Base-by-base conservation (phyloP, 2,797 vertebrate species). In the Lagorchestes hirsutus region DNA sequence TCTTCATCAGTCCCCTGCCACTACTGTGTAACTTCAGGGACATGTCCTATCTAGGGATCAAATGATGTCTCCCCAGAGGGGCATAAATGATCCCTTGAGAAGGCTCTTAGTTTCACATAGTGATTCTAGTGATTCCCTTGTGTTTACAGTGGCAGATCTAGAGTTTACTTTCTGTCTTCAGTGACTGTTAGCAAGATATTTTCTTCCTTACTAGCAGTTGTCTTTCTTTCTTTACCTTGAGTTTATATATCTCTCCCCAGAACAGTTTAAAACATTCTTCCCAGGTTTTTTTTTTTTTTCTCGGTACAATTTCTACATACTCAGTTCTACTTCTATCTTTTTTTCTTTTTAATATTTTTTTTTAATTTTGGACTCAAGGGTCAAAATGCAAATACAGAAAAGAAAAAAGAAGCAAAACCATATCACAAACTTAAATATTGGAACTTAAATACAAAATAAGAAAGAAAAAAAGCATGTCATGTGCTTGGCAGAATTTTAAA, bases 1-100 rank as follows among this genome's bases (percentile, higher is more conserved):
- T 98, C 97, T 4, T 27, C 3, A 31, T 98, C 97, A 0, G 98
- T 96, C 95, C 97, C 97, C 93, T 97, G 97, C 98, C 97, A 98
- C 55, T 97, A 97, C 54, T 95, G 93, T 55, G 97, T 91, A 67
- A 97, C 74, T 90, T 97, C 96, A 57, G 95, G 95, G 0, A 96
- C 93, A 90, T 98, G 97, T 90, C 97, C 97, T 92, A 97, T 93
- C 97, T 97, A 98, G 52, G 96, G 82, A 14, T 97, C 97, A 90
- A 98, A 98, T 62, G 94, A 93, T 93, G 97, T 97, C 92, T 98
- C 98, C 50, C 97, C 97, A n/a, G 97, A 82, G 67, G 18, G 18
- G 18, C 22, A 24, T 82, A 18, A n/a, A 46, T 40, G n/a, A 82
- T 82, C 67, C n/a, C 67, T 82, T 82, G 67, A 46, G 67, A 82